Evolutionary conservation across 2,888 invertebrate genomes (phyloP), one percentile per base, ranked within the genome.

Genomic region (Limnephilus auricula): DNA sequence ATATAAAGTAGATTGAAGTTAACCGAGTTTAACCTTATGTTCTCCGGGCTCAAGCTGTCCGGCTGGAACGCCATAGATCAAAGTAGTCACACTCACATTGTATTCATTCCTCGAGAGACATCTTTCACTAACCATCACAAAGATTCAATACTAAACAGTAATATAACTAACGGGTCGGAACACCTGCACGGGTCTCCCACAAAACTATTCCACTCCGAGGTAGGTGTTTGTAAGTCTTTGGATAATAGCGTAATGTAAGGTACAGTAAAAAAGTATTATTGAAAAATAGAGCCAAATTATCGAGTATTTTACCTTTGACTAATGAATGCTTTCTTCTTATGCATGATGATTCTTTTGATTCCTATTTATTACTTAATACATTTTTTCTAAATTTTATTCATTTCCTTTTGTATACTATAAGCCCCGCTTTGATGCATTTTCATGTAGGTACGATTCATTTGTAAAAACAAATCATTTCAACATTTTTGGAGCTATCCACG

Each of bases 231-330:
- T 89, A 91, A 86, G 80, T 37, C 89, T 90, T 89, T 88, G 91
- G 83, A 88, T 82, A 79, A 82, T 91, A 91, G 88, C 85, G 84
- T 91, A 89, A 79, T 89, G 31, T 90, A 90, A 91, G 90, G 91
- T 91, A 91, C 79, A 91, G 91, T 91, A 91, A 91, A 91, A 91
- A 90, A 88, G 37, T 89, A 79, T 82, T 90, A 78, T 91, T 90
- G 40, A 90, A 91, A 87, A 79, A 88, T 83, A 91, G 87, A 87
- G 89, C 37, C 90, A 86, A 91, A 91, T 88, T 45, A 90, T 89
- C 92, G 92, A 92, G 92, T 92, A 92, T 92, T 92, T 83, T 89
- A 89, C 79, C 34, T 50, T 90, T 85, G 37, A 86, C 78, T 91
- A 90, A 32, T 92, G 90, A 88, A 91, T 91, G 91, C 91, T 90